Conservation (phyloP, 2,797 vertebrate genomes). For the Salmo trutta region DNA sequence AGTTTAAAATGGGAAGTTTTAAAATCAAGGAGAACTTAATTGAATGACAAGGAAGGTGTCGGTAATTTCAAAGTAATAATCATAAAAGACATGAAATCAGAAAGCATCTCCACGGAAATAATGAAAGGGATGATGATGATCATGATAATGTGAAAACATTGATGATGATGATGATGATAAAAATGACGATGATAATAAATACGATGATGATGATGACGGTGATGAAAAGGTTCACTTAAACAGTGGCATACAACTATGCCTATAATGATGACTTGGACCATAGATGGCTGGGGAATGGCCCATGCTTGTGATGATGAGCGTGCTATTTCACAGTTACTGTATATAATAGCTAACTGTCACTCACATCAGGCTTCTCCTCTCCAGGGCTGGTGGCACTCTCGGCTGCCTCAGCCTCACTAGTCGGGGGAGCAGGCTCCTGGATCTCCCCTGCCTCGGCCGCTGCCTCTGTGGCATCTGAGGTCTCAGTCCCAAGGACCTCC, state of each 20-base stretch:
- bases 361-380: conserved; percentile 68
- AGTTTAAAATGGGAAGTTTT: neutral
- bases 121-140: neutral
- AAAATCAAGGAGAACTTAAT: neutral
- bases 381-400: conserved; percentile 17
- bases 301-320: conserved; percentile 8
- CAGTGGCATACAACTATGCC: neutral
- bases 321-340: neutral
- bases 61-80: neutral
- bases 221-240: neutral
- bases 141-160: neutral
- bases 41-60: neutral
- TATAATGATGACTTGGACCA: neutral
- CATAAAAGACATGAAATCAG: neutral
- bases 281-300: neutral
- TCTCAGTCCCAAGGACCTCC: conserved; percentile 26
- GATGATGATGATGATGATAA: neutral
- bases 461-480: neutral
- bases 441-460: neutral
- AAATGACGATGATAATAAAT: neutral
- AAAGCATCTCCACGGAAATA: conserved; percentile 2
- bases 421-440: neutral
- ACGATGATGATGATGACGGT: neutral
- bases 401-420: conserved; percentile 3
- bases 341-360: conserved; percentile 41